Evolutionary conservation across 2,888 invertebrate genomes (phyloP).

Genomic region (Erebia aethiops): DNA sequence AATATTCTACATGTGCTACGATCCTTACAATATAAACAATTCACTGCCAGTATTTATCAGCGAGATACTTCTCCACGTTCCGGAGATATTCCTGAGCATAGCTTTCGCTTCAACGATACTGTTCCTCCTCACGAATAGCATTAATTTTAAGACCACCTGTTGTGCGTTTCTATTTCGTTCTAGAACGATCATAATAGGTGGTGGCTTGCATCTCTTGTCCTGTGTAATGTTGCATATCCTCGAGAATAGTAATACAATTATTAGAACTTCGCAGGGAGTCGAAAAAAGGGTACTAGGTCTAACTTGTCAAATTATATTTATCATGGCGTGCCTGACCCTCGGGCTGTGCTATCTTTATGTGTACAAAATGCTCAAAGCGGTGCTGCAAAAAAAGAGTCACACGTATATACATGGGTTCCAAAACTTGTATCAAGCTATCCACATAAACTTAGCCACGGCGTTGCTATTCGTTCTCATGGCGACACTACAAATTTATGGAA

Average conservation of each 20-base stretch:
- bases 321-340: conserved; percentile 91
- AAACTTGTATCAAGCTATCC: conserved; percentile 93
- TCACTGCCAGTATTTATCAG: conserved; percentile 91
- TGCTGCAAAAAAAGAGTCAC: conserved; percentile 89
- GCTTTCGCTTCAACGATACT: conserved; percentile 94
- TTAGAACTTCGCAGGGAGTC: conserved; percentile 70
- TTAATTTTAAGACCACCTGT: conserved; percentile 87
- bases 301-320: conserved; percentile 93
- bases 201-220: conserved; percentile 89
- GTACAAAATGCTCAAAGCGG: conserved; percentile 89
- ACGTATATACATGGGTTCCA: conserved; percentile 91
- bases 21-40: conserved; percentile 94
- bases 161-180: conserved; percentile 89
- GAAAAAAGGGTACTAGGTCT: conserved; percentile 86
- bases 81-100: conserved; percentile 93
- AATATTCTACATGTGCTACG: conserved; percentile 94
- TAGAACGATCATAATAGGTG: conserved; percentile 89
- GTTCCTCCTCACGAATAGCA: conserved; percentile 91
- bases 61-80: conserved; percentile 91
- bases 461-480: conserved; percentile 92
- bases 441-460: conserved; percentile 94
- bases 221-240: conserved; percentile 92
- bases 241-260: conserved; percentile 83
- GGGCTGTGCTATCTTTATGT: conserved; percentile 93
- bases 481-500: conserved; percentile 91